These are phyloP conservation scores for Buathra laborator DNA, from an alignment of 2,888 invertebrate genomes.

Conservation along the genomic window DNA sequence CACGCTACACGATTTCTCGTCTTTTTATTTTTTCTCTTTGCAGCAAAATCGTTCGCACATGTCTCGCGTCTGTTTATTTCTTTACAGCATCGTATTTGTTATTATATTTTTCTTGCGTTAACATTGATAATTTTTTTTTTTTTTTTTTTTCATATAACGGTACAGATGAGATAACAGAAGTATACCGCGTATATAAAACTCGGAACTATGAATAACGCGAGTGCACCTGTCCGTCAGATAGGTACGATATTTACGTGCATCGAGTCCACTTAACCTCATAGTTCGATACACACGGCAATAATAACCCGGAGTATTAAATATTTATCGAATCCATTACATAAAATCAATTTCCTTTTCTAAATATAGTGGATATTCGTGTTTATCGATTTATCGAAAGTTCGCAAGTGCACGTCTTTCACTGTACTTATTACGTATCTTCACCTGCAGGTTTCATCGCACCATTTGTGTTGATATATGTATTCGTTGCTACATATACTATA, in stretches of 20 bases:
- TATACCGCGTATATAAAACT: no score
- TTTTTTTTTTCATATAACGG: neutral
- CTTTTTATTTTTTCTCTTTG: conserved; percentile 12
- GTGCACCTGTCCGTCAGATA: no score
- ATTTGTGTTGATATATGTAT: neutral
- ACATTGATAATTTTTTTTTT: neutral
- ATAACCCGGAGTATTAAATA: no score
- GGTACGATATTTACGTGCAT: no score
- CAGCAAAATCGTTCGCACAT: conserved; percentile 29
- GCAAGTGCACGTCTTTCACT: neutral
- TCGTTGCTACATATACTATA: neutral
- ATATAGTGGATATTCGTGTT: no score
- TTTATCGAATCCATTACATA: no score
- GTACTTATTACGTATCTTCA: neutral
- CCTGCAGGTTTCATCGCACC: neutral
- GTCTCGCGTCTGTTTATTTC: neutral
- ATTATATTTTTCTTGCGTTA: neutral
- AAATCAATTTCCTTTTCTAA: no score
- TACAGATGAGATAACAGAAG: no score
- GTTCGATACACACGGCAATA: no score
- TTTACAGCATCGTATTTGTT: neutral
- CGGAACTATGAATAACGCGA: no score
- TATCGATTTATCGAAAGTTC: no score
- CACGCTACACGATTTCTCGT: conserved; percentile 28
- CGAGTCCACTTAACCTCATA: no score